Conservation (phyloP, 2,797 vertebrate species). For the Cyprinodon diabolis region DNA sequence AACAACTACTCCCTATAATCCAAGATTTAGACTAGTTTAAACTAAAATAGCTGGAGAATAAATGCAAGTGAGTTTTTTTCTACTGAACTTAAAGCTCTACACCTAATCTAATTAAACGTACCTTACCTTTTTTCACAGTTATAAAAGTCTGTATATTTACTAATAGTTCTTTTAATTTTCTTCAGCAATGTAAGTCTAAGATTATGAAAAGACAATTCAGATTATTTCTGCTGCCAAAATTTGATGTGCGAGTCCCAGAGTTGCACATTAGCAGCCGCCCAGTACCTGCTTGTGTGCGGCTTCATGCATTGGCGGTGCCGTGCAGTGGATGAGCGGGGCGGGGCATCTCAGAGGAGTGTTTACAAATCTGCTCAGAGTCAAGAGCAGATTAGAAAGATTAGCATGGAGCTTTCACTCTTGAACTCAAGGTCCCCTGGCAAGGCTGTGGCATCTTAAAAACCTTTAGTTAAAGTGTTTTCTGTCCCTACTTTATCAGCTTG, state of each 20-base stretch:
- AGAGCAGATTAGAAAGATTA: slow-evolving; percentile 68
- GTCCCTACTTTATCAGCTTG: not conserved
- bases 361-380: slow-evolving; percentile 66
- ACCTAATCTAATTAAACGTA: not conserved
- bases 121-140: not conserved
- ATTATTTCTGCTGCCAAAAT: too few species aligned
- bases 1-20: not conserved
- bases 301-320: not conserved
- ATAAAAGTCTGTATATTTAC: not conserved
- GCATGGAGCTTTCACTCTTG: slow-evolving; percentile 57
- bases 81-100: not conserved
- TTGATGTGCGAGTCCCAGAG: too few species aligned
- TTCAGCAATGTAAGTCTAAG: not conserved
- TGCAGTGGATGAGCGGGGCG: not conserved
- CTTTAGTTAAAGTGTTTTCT: not conserved
- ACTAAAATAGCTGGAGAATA: not conserved
- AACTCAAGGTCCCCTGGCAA: slow-evolving; percentile 11
- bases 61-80: not conserved
- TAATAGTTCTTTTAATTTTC: not conserved
- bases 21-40: not conserved
- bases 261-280: not conserved
- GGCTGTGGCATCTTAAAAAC: slow-evolving; percentile 18
- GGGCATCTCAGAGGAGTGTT: slow-evolving; percentile 34
- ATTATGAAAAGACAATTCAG: not conserved
- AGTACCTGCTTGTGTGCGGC: not conserved